Conservation (phyloP, 2,888 invertebrate species). For the Polydrusus tereticollis region DNA sequence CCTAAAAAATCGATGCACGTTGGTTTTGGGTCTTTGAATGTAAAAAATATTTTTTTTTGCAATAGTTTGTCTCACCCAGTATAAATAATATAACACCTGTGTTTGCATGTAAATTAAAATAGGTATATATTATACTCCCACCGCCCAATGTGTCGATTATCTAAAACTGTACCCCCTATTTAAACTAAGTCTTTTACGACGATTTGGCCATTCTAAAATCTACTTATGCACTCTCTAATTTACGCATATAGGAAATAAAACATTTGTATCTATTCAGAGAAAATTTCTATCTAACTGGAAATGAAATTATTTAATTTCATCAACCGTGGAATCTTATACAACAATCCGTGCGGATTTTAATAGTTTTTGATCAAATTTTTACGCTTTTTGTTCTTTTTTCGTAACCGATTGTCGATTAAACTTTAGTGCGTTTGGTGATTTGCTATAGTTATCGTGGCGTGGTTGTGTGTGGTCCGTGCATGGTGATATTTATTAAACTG, state of each 20-base stretch:
- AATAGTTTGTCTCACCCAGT: no score
- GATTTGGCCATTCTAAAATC: not conserved
- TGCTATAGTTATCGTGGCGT: not conserved
- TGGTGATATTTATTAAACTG: not conserved
- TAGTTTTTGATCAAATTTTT: not conserved
- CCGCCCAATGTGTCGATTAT: not conserved
- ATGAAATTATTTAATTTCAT: not conserved
- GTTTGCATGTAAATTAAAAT: not conserved
- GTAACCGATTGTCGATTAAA: not conserved
- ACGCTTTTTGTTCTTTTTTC: not conserved
- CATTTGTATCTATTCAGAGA: not conserved
- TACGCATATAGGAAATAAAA: not conserved
- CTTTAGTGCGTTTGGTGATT: not conserved
- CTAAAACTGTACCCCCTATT: not conserved
- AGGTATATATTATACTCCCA: not conserved
- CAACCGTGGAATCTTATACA: not conserved
- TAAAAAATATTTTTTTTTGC: no score
- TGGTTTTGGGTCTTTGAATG: no score
- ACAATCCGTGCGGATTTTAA: not conserved
- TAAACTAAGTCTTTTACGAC: not conserved
- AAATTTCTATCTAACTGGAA: no score
- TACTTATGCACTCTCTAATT: not conserved
- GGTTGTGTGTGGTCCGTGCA: not conserved
- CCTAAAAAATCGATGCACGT: no score
- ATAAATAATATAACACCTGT: no score